Percentiles rank a stretch among this genome's conserved stretches.
Conservation (phyloP, 2,888 invertebrate species). For the Epirrita christyi region DNA sequence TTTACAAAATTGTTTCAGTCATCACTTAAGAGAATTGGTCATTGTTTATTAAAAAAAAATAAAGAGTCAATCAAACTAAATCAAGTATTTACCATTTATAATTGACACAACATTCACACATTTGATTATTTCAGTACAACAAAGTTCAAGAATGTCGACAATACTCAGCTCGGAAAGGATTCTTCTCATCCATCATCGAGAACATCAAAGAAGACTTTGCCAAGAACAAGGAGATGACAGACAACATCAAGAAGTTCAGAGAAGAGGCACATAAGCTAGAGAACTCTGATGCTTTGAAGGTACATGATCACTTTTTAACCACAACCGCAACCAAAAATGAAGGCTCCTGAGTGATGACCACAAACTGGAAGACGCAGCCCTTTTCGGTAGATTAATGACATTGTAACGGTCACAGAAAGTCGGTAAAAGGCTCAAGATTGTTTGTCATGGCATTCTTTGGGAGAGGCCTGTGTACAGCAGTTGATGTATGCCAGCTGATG, state of each 20-base stretch:
- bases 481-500: too few species aligned
- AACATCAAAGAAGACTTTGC: conserved; percentile 97
- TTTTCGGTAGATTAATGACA: too few species aligned
- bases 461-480: too few species aligned
- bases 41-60: background rate
- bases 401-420: too few species aligned
- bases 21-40: too few species aligned
- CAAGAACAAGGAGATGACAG: conserved; percentile 99
- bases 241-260: conserved; percentile 96
- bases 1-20: too few species aligned
- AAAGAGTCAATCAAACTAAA: background rate
- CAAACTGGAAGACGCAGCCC: too few species aligned
- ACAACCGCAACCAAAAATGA: too few species aligned
- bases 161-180: conserved; percentile 85
- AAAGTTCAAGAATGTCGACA: conserved; percentile 69
- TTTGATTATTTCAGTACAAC: conserved; percentile 57
- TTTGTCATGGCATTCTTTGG: too few species aligned
- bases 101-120: too few species aligned
- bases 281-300: conserved; percentile 96
- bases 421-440: too few species aligned
- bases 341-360: too few species aligned
- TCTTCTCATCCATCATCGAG: conserved; percentile 94
- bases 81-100: background rate
- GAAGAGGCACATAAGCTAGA: conserved; percentile 98
- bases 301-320: conserved; percentile 20